Conservation (phyloP, 2,888 invertebrate genomes). For the Eupithecia inturbata region DNA sequence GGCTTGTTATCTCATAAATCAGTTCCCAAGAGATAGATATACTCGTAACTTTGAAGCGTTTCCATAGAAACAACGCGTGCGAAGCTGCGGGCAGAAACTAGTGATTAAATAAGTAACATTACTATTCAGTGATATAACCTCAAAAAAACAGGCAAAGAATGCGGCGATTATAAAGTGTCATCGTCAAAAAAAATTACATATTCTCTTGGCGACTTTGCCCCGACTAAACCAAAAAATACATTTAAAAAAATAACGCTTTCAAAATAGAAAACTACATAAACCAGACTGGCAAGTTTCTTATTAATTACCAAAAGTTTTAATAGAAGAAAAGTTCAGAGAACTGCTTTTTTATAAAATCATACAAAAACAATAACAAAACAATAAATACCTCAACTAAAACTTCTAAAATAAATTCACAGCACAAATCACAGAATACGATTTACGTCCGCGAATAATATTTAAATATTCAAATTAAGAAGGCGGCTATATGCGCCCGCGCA, state of each 20-base stretch:
- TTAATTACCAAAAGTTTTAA: background rate
- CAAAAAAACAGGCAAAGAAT: too few species aligned
- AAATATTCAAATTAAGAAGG: conserved; percentile 13
- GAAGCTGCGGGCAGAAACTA: too few species aligned
- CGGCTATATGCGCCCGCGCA: conserved; percentile 20
- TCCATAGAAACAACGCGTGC: too few species aligned
- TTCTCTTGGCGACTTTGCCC: too few species aligned
- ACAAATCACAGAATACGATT: conserved; percentile 26
- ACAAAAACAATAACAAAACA: background rate
- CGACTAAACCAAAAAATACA: background rate
- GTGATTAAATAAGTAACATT: background rate
- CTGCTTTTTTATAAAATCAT: background rate
- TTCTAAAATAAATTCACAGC: conserved; percentile 22
- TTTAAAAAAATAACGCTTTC: background rate
- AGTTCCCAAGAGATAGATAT: too few species aligned
- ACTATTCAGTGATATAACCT: background rate
- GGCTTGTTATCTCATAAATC: too few species aligned
- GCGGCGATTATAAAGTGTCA: too few species aligned
- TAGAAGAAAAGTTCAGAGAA: background rate
- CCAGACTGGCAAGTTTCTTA: background rate
- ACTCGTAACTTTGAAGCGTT: too few species aligned
- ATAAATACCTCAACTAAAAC: conserved; percentile 23
- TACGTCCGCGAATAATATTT: conserved; percentile 15
- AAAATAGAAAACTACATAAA: background rate
- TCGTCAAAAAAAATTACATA: too few species aligned